phyloP scores from a whole-genome alignment of 1,140 invertebrate species.

The Leptonema lineaticorne region DNA sequence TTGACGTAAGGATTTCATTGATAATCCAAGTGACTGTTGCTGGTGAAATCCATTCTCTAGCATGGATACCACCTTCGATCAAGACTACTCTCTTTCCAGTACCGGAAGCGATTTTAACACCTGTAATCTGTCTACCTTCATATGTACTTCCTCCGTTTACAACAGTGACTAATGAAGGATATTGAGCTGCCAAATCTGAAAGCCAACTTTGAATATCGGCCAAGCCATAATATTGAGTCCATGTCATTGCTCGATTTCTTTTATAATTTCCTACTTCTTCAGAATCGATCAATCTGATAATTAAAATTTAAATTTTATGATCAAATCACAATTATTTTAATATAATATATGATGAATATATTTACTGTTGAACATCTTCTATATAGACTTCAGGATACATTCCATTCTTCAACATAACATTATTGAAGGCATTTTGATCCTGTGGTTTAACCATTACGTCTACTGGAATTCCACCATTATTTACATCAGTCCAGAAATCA shows the following conservation, averaged over 20 bases:
- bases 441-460: constrained; percentile 49
- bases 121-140: constrained; percentile 57
- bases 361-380: constrained; percentile 46
- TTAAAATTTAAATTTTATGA: too few species aligned
- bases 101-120: constrained; percentile 54
- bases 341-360: too few species aligned
- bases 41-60: constrained; percentile 80
- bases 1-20: constrained; percentile 63
- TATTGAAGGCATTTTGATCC: constrained; percentile 41
- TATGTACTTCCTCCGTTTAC: constrained; percentile 54
- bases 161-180: constrained; percentile 51
- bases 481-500: constrained; percentile 37
- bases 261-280: neutral
- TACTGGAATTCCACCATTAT: constrained; percentile 34
- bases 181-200: constrained; percentile 45
- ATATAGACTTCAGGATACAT: constrained; percentile 44
- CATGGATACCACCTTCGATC: constrained; percentile 71
- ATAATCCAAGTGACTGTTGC: constrained; percentile 71
- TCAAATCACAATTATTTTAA: neutral
- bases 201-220: constrained; percentile 57
- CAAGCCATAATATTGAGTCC: constrained; percentile 53
- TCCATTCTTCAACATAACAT: constrained; percentile 30
- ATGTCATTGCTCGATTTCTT: constrained; percentile 36
- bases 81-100: constrained; percentile 43
- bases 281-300: constrained; percentile 26